These are phyloP conservation scores for Chionomys nivalis DNA, from an alignment of 2,113 vertebrate species.

Conservation along the genomic window DNA sequence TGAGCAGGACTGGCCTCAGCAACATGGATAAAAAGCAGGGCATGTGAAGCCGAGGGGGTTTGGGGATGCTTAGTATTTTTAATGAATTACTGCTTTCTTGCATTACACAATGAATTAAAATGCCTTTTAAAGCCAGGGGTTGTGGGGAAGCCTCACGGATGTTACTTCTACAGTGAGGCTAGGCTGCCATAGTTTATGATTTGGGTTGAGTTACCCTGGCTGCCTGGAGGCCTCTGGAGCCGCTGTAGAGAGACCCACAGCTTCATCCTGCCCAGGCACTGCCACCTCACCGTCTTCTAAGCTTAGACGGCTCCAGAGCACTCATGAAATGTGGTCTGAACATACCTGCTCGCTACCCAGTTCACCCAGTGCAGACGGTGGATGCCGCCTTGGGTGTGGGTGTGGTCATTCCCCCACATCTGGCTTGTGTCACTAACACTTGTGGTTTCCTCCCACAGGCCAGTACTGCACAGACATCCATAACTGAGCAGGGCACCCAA, in stretches of 20 bases:
- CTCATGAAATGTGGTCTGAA: not conserved
- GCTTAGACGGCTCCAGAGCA: not conserved
- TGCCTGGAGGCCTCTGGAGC: not conserved
- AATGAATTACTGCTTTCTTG: not conserved
- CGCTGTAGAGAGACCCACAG: not conserved
- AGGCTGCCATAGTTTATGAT: not conserved
- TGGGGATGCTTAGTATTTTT: not conserved
- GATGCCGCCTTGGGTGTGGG: not conserved
- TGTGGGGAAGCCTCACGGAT: too few species aligned
- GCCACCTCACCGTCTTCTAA: not conserved
- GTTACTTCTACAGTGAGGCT: not conserved
- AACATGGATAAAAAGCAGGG: not conserved
- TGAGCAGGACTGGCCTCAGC: rapidly evolving
- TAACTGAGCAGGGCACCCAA: not conserved
- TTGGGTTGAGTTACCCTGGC: not conserved
- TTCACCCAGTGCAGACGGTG: too few species aligned
- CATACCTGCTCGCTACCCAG: not conserved
- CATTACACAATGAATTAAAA: not conserved
- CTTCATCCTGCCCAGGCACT: not conserved
- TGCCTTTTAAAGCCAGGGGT: not conserved
- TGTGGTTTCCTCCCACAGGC: not conserved
- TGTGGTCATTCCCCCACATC: rapidly evolving
- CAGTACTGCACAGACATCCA: not conserved
- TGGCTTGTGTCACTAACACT: not conserved
- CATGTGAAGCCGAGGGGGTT: rapidly evolving